Evolutionary conservation across 2,113 vertebrate species (phyloP).

Genomic region (Scalopus aquaticus): DNA sequence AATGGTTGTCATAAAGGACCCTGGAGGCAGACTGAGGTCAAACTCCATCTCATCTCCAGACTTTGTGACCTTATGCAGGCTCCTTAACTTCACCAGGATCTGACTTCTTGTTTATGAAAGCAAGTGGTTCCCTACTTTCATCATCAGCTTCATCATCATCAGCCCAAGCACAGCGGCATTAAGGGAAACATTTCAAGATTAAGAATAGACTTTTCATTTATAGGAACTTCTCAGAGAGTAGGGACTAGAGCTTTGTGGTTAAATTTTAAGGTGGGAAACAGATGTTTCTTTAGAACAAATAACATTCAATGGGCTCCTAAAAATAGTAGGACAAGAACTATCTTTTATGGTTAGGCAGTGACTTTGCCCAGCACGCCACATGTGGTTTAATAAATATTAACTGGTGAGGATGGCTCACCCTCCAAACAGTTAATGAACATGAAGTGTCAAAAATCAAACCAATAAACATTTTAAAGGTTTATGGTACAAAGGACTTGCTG

Average conservation of each 20-base stretch:
- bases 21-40: background rate
- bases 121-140: background rate
- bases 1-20: too few relatives aligned
- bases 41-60: background rate
- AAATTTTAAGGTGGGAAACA: slow-evolving; percentile 13
- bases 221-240: background rate
- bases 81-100: background rate
- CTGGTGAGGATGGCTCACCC: background rate
- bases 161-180: background rate
- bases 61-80: background rate
- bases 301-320: background rate
- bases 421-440: background rate
- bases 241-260: background rate
- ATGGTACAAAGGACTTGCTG: background rate
- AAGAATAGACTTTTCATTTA: background rate
- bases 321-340: background rate
- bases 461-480: background rate
- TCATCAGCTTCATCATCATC: too few relatives aligned
- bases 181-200: background rate
- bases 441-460: background rate
- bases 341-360: background rate
- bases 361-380: background rate
- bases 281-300: background rate
- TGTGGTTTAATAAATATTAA: background rate
- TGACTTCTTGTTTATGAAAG: background rate